Conservation (phyloP, 2,113 vertebrate species). For the Axis porcinus region DNA sequence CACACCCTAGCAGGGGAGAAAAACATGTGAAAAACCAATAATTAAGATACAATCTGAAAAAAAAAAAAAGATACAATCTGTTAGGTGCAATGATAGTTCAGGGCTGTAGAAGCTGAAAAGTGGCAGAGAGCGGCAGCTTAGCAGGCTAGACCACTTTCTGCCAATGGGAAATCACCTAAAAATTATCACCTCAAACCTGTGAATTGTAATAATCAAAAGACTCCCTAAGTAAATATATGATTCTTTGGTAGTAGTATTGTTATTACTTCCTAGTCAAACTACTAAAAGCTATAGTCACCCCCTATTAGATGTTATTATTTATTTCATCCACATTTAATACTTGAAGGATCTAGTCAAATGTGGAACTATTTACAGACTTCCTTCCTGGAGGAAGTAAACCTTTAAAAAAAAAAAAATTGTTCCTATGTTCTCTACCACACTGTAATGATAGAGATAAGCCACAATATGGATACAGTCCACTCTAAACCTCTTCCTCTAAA, state of each 20-base stretch:
- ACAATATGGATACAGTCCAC: not conserved
- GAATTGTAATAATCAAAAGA: not conserved
- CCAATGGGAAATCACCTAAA: not conserved
- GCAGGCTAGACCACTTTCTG: not conserved
- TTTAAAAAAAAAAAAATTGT: not conserved
- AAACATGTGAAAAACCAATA: not conserved
- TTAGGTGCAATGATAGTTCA: not conserved
- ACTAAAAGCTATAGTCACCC: not conserved
- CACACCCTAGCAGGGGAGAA: not conserved
- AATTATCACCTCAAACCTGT: not conserved
- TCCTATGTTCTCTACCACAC: not conserved
- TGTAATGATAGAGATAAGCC: not conserved
- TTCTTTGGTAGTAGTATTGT: not conserved
- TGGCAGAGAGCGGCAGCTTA: not conserved
- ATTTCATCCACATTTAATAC: slow-evolving; percentile 14
- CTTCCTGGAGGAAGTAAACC: not conserved
- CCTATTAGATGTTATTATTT: not conserved
- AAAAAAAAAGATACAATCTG: not conserved
- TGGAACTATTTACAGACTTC: not conserved
- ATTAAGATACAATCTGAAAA: not conserved
- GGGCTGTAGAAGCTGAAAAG: not conserved
- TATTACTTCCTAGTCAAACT: not conserved
- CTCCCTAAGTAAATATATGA: not conserved
- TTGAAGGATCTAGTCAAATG: not conserved
- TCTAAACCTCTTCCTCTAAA: not conserved